A percentile compares a stretch with the other conserved stretches of the same genome.
These are phyloP conservation scores for Drosophila subobscura DNA, from an alignment of 1,140 invertebrate genomes.

Conservation along the genomic window DNA sequence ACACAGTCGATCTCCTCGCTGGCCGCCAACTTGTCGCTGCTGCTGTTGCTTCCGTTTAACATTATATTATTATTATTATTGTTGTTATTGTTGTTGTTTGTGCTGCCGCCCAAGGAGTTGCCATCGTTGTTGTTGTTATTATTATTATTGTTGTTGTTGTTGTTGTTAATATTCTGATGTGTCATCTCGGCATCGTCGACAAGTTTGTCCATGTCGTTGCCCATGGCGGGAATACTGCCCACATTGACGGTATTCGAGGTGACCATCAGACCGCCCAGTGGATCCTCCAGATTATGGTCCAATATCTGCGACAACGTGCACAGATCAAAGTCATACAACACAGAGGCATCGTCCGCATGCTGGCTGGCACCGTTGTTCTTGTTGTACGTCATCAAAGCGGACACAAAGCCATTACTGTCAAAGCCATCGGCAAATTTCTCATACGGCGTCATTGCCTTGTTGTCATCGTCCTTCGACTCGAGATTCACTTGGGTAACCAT, in stretches of 20 bases:
- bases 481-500: slow-evolving; percentile 52
- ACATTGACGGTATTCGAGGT: slow-evolving; percentile 71
- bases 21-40: slow-evolving; percentile 48
- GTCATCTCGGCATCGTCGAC: slow-evolving; percentile 58
- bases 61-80: slow-evolving; percentile 60
- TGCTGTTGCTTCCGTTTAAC: slow-evolving; percentile 55
- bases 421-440: slow-evolving; percentile 78
- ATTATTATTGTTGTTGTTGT: slow-evolving; percentile 59
- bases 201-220: slow-evolving; percentile 68
- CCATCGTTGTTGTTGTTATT: slow-evolving; percentile 55
- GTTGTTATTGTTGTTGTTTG: slow-evolving; percentile 29
- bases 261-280: slow-evolving; percentile 59
- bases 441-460: slow-evolving; percentile 71
- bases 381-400: slow-evolving; percentile 71
- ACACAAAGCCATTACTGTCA: slow-evolving; percentile 78
- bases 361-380: slow-evolving; percentile 60
- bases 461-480: slow-evolving; percentile 76
- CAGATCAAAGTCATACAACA: slow-evolving; percentile 68
- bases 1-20: slow-evolving; percentile 76
- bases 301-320: slow-evolving; percentile 69
- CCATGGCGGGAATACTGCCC: slow-evolving; percentile 52
- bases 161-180: slow-evolving; percentile 67
- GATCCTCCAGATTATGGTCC: slow-evolving; percentile 67
- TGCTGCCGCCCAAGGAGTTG: slow-evolving; percentile 39
- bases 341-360: slow-evolving; percentile 60